Conservation (phyloP, 2,888 invertebrate genomes). For the Drosophila quinaria region DNA sequence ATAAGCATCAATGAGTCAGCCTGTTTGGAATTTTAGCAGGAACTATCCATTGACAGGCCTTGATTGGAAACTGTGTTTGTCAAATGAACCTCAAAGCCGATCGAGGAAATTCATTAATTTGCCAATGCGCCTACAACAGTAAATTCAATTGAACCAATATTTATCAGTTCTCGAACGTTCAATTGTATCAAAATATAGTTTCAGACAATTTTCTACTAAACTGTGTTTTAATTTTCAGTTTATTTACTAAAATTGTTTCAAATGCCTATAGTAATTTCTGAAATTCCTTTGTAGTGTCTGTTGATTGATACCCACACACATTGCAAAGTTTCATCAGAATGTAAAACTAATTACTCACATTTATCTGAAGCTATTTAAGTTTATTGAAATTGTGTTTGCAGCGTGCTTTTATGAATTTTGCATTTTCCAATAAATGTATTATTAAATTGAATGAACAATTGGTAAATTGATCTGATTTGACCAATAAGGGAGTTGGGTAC, state of each 20-base stretch:
- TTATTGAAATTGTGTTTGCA: neutral
- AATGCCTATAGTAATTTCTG: neutral
- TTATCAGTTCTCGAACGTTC: neutral
- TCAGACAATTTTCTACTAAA: too few species aligned
- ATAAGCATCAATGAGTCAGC: conserved; percentile 11
- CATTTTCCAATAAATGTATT: neutral
- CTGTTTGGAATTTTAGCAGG: conserved; percentile 11
- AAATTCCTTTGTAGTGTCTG: too few species aligned
- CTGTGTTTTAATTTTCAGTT: too few species aligned
- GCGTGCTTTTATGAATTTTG: neutral
- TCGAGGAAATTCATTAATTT: conserved; percentile 15
- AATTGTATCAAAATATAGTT: neutral
- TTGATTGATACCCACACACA: neutral
- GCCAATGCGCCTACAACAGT: neutral
- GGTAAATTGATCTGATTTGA: neutral
- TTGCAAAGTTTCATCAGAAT: neutral
- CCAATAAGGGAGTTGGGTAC: neutral
- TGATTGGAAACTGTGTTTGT: conserved; percentile 8
- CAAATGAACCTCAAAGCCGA: neutral
- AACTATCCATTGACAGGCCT: neutral
- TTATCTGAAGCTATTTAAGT: neutral
- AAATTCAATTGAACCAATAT: neutral
- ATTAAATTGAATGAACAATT: neutral
- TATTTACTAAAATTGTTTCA: neutral
- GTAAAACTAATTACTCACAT: neutral